These are phyloP conservation scores for Arrhamphus sclerolepis DNA, from an alignment of 2,797 vertebrate species.

Conservation along the genomic window DNA sequence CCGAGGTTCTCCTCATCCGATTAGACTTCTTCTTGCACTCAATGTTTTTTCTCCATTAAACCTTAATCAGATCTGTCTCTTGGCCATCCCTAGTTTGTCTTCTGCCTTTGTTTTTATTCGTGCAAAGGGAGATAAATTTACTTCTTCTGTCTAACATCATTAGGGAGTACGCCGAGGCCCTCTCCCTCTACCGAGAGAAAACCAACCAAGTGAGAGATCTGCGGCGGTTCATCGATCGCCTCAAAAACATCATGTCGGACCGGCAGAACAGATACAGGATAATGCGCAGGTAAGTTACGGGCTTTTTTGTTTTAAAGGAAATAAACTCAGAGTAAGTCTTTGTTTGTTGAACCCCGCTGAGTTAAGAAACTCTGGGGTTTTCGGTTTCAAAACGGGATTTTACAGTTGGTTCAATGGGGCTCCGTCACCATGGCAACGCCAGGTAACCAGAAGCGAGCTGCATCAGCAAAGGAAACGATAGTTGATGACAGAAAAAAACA, in stretches of 20 bases:
- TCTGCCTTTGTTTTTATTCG: constrained; percentile 38
- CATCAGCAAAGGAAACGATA: no score
- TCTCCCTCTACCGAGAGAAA: constrained; percentile 72
- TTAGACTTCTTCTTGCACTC: constrained; percentile 4
- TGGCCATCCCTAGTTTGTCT: constrained; percentile 35
- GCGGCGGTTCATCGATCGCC: constrained; percentile 71
- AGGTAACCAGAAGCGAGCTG: no score
- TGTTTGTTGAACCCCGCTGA: no score
- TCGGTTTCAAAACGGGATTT: no score
- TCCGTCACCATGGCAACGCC: no score
- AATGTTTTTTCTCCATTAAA: not conserved
- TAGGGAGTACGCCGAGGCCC: constrained; percentile 73
- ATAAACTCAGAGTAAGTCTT: no score
- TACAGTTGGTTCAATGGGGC: no score
- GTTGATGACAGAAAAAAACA: no score
- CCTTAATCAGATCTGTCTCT: constrained; percentile 32
- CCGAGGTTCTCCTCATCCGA: no score
- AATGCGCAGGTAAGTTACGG: constrained; percentile 60
- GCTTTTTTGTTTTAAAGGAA: not conserved
- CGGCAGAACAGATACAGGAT: constrained; percentile 74
- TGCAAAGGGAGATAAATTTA: constrained; percentile 25
- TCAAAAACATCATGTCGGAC: constrained; percentile 76
- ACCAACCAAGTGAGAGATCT: constrained; percentile 73
- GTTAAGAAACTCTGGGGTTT: no score
- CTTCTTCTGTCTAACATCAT: constrained; percentile 39